Base-by-base conservation (phyloP, 2,797 vertebrate species). In the Melanotaenia nigrans region DNA sequence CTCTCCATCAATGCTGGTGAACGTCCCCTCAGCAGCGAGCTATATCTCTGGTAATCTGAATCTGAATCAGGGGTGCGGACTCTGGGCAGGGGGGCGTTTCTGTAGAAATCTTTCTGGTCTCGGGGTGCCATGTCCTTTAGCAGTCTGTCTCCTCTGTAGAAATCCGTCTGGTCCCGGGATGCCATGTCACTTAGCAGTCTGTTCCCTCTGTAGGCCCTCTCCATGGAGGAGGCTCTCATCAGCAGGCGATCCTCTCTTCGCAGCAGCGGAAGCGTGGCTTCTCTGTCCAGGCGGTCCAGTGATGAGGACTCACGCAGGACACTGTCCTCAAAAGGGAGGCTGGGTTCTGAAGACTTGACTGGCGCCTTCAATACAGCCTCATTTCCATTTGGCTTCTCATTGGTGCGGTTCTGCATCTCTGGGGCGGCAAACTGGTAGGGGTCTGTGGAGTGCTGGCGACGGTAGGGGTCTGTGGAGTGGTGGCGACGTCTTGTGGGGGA, bases 401-500 rank as follows among this genome's bases (percentile, higher is more conserved):
- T 91, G 75, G 53, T 68, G 77, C 16, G 78, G 62, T 6, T 57
- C 18, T 2, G 77, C 24, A 86, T 81, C 58, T 79, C 61, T 3
- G 89, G 85, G 14, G 88, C 85, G 89, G 85, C 18, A 74, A 93
- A 14, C 90, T 94, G 0, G 95, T 92, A 96, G 38, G 94, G 94
- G 35, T 95, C 91, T 1, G 81, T 68, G 59, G 93, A 92, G 71
- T 77, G 85, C 59, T 82, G 68, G 3, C 82, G 87, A 30, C 70
- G 92, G 93, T 93, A 0, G 95, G 95, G 5, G 96, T 95, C 91
- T 1, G 81, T 68, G 59, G 93, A 92, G 71, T 77, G 85, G 61
- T 82, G 68, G 3, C 81, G 87, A 30, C 70, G 92, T 59, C 95
- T 90, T 63, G 93, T 93, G 0, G 95, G 95, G 5, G 96, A 96